A percentile compares a stretch with the other conserved stretches of the same genome.
phyloP scores from a whole-genome alignment of 2,113 vertebrate species.

The Pseudopipra pipra region DNA sequence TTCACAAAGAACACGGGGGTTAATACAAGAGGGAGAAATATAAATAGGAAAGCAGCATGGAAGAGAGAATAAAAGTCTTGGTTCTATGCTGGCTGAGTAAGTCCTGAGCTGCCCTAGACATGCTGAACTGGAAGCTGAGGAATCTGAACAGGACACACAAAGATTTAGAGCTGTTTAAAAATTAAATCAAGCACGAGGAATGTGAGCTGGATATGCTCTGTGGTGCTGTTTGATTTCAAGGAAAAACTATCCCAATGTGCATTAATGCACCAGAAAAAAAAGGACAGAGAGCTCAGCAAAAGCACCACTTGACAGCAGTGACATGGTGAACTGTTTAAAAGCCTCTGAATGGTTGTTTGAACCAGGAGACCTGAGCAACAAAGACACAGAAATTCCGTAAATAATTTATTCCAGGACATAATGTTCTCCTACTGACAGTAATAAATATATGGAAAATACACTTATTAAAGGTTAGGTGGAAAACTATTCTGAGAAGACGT shows the following conservation, averaged over 20 bases:
- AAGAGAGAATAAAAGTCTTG: background rate
- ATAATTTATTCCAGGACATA: background rate
- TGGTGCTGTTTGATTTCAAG: background rate
- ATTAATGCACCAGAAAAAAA: background rate
- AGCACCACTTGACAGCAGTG: background rate
- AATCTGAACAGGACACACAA: background rate
- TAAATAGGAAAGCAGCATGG: background rate
- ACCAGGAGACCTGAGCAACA: background rate
- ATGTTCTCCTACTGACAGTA: background rate
- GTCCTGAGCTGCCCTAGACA: background rate
- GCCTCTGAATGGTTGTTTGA: background rate
- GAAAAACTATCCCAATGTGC: background rate
- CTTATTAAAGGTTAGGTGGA: constrained; percentile 23
- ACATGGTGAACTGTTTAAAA: background rate
- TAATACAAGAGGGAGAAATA: background rate
- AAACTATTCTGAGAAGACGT: background rate
- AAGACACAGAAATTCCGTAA: background rate
- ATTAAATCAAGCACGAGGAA: background rate
- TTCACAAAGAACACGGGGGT: accelerated
- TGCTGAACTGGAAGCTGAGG: background rate
- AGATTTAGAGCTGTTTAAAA: background rate
- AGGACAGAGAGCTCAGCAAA: background rate
- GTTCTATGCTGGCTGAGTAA: background rate
- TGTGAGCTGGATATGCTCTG: background rate
- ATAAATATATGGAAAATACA: background rate